phyloP scores from a whole-genome alignment of 2,113 vertebrate species.

The Epinephelus moara region DNA sequence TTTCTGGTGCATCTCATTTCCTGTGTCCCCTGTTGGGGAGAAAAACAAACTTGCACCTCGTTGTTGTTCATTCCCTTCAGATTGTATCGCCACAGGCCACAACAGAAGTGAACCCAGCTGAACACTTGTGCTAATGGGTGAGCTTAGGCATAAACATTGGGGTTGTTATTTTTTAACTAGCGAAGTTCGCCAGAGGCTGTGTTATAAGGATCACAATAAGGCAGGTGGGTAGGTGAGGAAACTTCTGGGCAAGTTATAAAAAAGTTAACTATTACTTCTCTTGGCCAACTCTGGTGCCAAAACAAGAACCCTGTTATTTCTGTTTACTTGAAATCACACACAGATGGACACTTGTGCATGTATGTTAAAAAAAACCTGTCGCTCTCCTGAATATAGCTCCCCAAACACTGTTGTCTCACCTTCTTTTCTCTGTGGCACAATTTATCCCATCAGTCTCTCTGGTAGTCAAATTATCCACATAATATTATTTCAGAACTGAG shows the following conservation, averaged over 20 bases:
- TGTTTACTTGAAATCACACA: not conserved
- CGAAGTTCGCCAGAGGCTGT: slow-evolving; percentile 49
- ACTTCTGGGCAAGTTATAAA: slow-evolving; percentile 31
- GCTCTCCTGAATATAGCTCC: not conserved
- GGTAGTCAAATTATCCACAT: not conserved
- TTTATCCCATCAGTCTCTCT: not conserved
- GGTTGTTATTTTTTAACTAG: slow-evolving; percentile 77
- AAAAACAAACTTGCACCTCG: slow-evolving; percentile 48
- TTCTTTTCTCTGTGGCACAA: not conserved
- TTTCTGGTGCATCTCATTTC: slow-evolving; percentile 54
- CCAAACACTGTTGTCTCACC: too few relatives aligned
- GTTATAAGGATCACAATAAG: slow-evolving; percentile 47
- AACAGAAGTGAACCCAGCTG: slow-evolving; percentile 58
- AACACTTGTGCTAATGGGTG: slow-evolving; percentile 68
- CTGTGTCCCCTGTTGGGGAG: slow-evolving; percentile 24
- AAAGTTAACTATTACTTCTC: slow-evolving; percentile 40
- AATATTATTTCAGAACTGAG: slow-evolving; percentile 30
- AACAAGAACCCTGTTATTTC: slow-evolving; percentile 11
- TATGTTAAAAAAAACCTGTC: not conserved
- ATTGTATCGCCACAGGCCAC: slow-evolving; percentile 56
- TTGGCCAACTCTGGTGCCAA: not conserved
- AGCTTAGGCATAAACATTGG: slow-evolving; percentile 75
- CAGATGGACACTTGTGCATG: not conserved
- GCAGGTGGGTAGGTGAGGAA: slow-evolving; percentile 29
- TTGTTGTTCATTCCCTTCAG: slow-evolving; percentile 65